phyloP scores from a whole-genome alignment of 92 coral and sea anemone species.

The Diadumene lineata region DNA sequence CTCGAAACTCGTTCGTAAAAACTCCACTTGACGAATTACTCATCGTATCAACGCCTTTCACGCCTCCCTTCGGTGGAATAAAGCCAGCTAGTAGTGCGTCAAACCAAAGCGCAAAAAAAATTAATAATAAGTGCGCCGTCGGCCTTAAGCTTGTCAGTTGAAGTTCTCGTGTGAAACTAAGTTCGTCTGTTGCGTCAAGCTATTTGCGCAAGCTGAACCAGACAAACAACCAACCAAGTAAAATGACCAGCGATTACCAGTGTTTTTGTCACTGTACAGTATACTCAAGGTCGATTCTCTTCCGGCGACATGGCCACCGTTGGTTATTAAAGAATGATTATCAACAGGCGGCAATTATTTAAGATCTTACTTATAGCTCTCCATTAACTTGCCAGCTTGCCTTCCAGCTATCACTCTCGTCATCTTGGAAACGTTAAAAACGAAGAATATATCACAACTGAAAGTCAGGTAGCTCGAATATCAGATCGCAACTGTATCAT shows the following conservation, averaged over 20 bases:
- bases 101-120: too few relatives aligned
- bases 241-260: neutral
- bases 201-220: too few relatives aligned
- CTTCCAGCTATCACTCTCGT: neutral
- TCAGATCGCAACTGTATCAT: neutral
- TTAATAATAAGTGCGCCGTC: too few relatives aligned
- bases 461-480: neutral
- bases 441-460: neutral
- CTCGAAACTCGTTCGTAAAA: constrained; percentile 46
- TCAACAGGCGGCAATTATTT: neutral
- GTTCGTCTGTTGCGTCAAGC: too few relatives aligned
- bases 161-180: too few relatives aligned
- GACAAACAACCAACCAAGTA: neutral
- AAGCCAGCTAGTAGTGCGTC: too few relatives aligned
- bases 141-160: too few relatives aligned
- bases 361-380: neutral
- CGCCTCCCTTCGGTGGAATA: too few relatives aligned
- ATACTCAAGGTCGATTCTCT: neutral
- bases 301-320: constrained; percentile 3
- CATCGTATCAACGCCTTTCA: too few relatives aligned
- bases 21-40: constrained; percentile 18
- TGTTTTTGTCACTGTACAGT: neutral
- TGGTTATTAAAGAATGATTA: neutral
- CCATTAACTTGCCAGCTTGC: neutral
- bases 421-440: neutral